Percentiles rank a stretch among this genome's conserved stretches.
Conservation (phyloP, 2,797 vertebrate genomes). For the Dryobates pubescens region DNA sequence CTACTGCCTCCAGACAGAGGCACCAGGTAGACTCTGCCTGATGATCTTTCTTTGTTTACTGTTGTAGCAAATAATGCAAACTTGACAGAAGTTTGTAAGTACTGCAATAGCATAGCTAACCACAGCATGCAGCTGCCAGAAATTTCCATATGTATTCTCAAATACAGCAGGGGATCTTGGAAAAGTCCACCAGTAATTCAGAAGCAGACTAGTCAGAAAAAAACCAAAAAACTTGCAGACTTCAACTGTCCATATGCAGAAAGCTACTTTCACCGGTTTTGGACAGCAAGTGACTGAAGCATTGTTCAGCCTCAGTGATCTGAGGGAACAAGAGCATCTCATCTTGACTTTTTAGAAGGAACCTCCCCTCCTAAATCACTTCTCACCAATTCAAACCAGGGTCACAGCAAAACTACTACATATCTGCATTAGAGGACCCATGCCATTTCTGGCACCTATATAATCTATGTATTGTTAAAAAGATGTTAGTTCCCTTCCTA, state of each 20-base stretch:
- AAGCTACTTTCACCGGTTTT: neutral
- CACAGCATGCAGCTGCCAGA: neutral
- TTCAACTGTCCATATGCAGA: neutral
- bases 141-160: neutral
- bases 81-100: neutral
- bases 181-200: neutral
- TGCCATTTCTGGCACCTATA: neutral
- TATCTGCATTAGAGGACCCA: neutral
- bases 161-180: neutral
- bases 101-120: fast-evolving
- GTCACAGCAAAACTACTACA: neutral
- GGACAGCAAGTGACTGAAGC: neutral
- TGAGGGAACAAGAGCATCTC: neutral
- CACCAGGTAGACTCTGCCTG: fast-evolving
- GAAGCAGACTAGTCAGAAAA: neutral
- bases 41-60: neutral
- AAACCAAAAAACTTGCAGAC: neutral
- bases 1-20: neutral
- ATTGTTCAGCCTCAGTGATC: neutral
- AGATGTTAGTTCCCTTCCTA: neutral
- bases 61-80: neutral
- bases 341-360: neutral
- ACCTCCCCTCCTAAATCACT: neutral
- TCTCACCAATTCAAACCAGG: neutral
- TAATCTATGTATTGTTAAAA: neutral